Percentiles rank a stretch among this genome's conserved stretches.
These are phyloP conservation scores for Zelleria hepariella DNA, from an alignment of 2,888 invertebrate genomes.

Conservation along the genomic window DNA sequence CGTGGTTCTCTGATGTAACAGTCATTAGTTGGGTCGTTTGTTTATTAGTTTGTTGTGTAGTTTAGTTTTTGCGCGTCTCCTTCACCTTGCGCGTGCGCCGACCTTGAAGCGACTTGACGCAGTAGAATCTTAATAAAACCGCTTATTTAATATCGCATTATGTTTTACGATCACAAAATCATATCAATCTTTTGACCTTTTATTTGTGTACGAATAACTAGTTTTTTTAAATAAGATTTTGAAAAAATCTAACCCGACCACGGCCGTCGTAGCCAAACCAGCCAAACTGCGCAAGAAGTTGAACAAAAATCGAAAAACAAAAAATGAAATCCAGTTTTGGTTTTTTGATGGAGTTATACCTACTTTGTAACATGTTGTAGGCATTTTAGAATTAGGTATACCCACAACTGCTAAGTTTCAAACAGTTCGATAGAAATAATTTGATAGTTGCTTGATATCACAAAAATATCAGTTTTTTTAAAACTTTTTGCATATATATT, in stretches of 20 bases:
- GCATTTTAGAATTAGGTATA: no score
- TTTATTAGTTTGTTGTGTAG: not conserved
- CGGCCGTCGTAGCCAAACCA: not conserved
- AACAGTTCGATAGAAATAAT: no score
- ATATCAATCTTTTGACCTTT: not conserved
- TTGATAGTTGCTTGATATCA: no score
- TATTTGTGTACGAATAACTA: not conserved
- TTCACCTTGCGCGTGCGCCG: constrained; percentile 3
- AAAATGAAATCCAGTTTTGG: not conserved
- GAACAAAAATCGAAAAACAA: not conserved
- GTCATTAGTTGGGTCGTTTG: not conserved
- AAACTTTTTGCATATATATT: no score
- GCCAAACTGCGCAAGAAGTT: not conserved
- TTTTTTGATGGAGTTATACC: not conserved
- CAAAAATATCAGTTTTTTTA: no score
- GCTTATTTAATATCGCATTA: not conserved
- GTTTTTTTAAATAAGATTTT: not conserved
- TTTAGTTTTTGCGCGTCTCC: not conserved
- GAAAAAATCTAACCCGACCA: not conserved
- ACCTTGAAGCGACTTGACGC: not conserved
- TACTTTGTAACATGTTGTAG: no score
- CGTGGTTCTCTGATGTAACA: not conserved
- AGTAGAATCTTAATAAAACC: not conserved
- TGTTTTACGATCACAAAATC: not conserved
- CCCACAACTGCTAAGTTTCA: no score